Conservation (phyloP, 2,888 invertebrate genomes). For the Melanostoma mellinum region DNA sequence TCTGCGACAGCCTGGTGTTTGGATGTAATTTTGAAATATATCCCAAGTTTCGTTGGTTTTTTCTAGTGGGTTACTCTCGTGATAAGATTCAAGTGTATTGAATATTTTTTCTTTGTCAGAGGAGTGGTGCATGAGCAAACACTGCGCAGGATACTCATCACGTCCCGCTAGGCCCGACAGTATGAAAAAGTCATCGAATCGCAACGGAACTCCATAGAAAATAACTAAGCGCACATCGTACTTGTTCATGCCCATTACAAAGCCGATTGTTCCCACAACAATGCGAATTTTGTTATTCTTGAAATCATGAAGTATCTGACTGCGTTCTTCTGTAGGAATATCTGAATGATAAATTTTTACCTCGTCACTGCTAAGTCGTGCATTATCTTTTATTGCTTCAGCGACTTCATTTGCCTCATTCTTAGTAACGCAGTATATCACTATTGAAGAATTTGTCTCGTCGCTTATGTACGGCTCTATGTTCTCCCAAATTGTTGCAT, state of each 20-base stretch:
- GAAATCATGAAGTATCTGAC: constrained; percentile 85
- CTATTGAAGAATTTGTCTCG: constrained; percentile 84
- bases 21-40: constrained; percentile 84
- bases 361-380: constrained; percentile 79
- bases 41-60: constrained; percentile 75
- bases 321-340: constrained; percentile 82
- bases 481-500: constrained; percentile 76
- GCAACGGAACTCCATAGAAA: constrained; percentile 88
- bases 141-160: constrained; percentile 86
- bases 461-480: constrained; percentile 80
- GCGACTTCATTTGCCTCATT: constrained; percentile 84
- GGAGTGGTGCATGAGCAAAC: constrained; percentile 84
- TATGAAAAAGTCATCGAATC: constrained; percentile 89
- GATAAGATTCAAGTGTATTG: constrained; percentile 37
- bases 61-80: neutral
- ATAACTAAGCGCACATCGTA: constrained; percentile 87
- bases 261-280: constrained; percentile 87
- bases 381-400: constrained; percentile 77
- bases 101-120: constrained; percentile 78
- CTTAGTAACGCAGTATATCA: constrained; percentile 88
- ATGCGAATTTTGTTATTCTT: constrained; percentile 84
- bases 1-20: constrained; percentile 84
- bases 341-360: constrained; percentile 86
- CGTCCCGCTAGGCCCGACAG: constrained; percentile 89
- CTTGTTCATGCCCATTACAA: constrained; percentile 89